phyloP scores from a whole-genome alignment of 2,797 vertebrate species.

The Rachycentron canadum region DNA sequence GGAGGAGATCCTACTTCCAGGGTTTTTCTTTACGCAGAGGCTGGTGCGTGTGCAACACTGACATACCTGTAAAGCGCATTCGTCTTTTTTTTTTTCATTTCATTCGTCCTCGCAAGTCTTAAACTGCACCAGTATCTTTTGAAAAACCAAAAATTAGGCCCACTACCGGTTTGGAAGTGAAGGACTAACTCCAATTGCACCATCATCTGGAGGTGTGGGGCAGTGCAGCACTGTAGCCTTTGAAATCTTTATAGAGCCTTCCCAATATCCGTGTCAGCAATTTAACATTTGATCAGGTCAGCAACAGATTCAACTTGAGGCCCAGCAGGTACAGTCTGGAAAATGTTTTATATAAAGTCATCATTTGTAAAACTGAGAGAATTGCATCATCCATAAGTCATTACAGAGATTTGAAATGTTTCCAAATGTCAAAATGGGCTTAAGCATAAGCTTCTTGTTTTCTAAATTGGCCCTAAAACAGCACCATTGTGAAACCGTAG shows the following conservation, averaged over 20 bases:
- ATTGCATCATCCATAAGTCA: background rate
- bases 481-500: conserved; percentile 21
- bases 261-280: background rate
- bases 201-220: conserved; percentile 68
- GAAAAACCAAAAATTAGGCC: conserved; percentile 29
- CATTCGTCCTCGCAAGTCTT: too few species aligned
- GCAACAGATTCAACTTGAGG: background rate
- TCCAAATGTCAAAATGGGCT: background rate
- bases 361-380: background rate
- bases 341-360: background rate
- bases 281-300: conserved; percentile 7
- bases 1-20: background rate
- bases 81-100: too few species aligned
- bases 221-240: conserved; percentile 44
- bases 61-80: background rate
- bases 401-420: conserved; percentile 5
- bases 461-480: conserved; percentile 25
- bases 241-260: background rate
- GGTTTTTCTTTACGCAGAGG: background rate
- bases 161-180: conserved; percentile 48
- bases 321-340: background rate
- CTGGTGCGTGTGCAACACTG: background rate
- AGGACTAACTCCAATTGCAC: conserved; percentile 52
- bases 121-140: conserved; percentile 26
- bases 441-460: background rate